Percentiles rank a stretch among this genome's conserved stretches.
Evolutionary conservation across 2,113 vertebrate genomes (phyloP).

Genomic region (Xenotilapia caudafasciata): DNA sequence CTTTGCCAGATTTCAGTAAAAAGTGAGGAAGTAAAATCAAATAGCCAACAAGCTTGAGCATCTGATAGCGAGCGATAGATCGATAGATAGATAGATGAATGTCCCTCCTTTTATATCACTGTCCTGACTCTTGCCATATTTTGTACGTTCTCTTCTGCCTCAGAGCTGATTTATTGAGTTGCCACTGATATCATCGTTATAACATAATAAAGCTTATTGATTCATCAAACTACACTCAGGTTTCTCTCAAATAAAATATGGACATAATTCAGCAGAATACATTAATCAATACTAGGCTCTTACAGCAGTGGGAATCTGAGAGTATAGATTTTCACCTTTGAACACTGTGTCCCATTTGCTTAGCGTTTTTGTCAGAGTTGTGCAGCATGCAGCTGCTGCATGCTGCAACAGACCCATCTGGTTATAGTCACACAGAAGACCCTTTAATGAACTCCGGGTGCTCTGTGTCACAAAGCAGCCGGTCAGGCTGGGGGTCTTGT

Average conservation of each 20-base stretch:
- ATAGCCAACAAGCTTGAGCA: not conserved
- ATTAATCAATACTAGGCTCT: not conserved
- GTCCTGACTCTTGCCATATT: not conserved
- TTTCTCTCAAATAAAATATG: not conserved
- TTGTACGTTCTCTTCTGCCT: not conserved
- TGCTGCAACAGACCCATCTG: conserved; percentile 20
- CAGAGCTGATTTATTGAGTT: not conserved
- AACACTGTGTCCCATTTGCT: not conserved
- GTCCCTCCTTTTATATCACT: not conserved
- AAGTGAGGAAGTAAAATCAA: not conserved
- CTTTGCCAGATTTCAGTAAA: not conserved
- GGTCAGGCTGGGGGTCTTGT: not conserved
- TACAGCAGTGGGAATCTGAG: not conserved
- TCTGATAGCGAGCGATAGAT: not conserved
- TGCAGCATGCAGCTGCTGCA: not conserved
- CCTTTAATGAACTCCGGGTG: not conserved
- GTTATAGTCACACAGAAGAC: not conserved
- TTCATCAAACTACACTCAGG: not conserved
- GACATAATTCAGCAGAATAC: not conserved
- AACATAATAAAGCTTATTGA: not conserved
- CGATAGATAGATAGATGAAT: rapidly evolving
- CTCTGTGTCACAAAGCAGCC: not conserved
- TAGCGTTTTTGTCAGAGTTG: not conserved
- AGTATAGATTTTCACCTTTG: conserved; percentile 19
- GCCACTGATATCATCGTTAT: not conserved